Base-by-base conservation (phyloP, 2,888 invertebrate species). In the Pristionchus exspectatus region DNA sequence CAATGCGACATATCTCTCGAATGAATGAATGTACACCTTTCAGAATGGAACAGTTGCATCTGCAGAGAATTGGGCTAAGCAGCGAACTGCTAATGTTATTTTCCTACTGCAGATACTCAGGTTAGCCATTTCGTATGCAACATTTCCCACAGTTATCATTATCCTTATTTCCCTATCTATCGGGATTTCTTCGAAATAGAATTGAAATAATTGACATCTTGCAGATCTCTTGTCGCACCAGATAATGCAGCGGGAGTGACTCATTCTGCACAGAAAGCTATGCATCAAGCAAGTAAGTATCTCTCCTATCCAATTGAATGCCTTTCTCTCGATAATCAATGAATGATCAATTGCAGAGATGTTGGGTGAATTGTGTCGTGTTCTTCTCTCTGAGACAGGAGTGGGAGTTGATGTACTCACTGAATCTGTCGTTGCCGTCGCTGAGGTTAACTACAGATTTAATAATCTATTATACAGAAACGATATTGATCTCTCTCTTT, bases 401-500 rank as follows among this genome's bases (percentile, higher is more conserved):
- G 98, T 99, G 0, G 98, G 99, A 0, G 98, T 98, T 0, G 98
- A 99, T 95, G 97, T 99, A 86, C 96, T 99, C 83, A 98, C 98
- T 0, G 98, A 88, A 54, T 38, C 72, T 50, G 88, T 88, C 24
- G 56, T 88, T 3, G 88, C 88, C 30, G 88, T 88, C 10, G 88
- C 88, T 2, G 88, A 88, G 74, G 88, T 88, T 10, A 18, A 27
- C 38, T 38, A 38, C 38, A 38, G 38, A 38, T 38, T 38, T 38
- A 38, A 38, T 38, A 38, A 38, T 38, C 2, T 38, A 38, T 38
- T 38, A 38, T 38, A 38, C 5, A 38, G 38, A 38, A 38, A 38
- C 38, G 38, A 50, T 50, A 10, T 10, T 50, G 9, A 50, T 50
- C 44, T 50, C 44, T 50, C 9, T 50, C n/a, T 21, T 69, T n/a